Conservation (phyloP, 2,888 invertebrate species). For the Neelides folsomi region DNA sequence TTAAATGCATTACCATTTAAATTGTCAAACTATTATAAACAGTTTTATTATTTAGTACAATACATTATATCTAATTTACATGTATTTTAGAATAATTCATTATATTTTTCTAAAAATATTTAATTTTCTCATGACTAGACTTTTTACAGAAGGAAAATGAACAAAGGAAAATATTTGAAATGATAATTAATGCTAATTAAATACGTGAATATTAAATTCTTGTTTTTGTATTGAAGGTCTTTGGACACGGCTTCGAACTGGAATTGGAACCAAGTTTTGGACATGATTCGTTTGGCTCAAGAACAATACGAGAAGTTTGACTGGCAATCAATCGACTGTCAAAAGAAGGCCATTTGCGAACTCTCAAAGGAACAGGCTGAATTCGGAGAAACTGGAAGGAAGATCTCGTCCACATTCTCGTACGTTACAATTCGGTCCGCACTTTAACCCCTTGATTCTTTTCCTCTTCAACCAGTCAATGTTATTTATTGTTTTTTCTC, state of each 20-base stretch:
- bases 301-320: conserved; percentile 33
- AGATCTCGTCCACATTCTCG: conserved; percentile 28
- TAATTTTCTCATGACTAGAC: background rate
- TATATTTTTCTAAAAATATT: background rate
- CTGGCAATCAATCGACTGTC: conserved; percentile 32
- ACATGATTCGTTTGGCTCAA: conserved; percentile 31
- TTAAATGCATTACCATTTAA: too few relatives aligned
- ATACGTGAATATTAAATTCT: background rate
- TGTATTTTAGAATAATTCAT: too few relatives aligned
- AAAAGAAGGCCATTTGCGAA: conserved; percentile 32
- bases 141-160: background rate
- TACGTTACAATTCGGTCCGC: conserved; percentile 8
- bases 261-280: conserved; percentile 29
- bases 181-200: background rate
- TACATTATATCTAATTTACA: too few relatives aligned
- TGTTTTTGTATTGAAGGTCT: conserved; percentile 16
- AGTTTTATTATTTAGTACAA: too few relatives aligned
- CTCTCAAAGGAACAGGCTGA: conserved; percentile 27
- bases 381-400: conserved; percentile 32
- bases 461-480: background rate
- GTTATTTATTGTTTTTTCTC: background rate
- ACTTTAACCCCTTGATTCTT: background rate
- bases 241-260: conserved; percentile 15
- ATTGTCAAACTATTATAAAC: too few relatives aligned
- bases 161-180: background rate